phyloP scores from a whole-genome alignment of 2,797 vertebrate species.

The Rhabdomys pumilio region DNA sequence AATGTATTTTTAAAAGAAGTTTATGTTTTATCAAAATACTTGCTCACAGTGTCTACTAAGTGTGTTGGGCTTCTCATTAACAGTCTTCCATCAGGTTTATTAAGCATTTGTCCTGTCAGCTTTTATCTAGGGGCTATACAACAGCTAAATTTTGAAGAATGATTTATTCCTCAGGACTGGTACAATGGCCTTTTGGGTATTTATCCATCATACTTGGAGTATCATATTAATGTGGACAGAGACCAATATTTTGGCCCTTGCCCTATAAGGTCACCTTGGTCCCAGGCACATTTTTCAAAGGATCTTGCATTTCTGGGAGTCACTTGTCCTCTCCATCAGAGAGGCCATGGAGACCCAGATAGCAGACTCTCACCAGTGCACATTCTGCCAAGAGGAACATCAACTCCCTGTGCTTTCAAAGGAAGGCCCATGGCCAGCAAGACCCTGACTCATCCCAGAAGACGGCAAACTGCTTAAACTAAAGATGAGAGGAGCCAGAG shows the following conservation, averaged over 20 bases:
- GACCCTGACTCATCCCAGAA: not conserved
- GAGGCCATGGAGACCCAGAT: not conserved
- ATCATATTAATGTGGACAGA: not conserved
- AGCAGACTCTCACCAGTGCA: not conserved
- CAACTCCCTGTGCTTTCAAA: not conserved
- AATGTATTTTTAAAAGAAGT: not conserved
- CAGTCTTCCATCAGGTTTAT: not conserved
- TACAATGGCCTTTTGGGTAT: not conserved
- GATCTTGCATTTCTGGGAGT: not conserved
- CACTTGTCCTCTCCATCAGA: not conserved
- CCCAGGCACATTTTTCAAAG: not conserved
- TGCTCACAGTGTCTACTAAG: not conserved
- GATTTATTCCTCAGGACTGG: not conserved
- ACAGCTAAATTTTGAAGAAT: not conserved
- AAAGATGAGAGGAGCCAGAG: not conserved
- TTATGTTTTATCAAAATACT: conserved; percentile 4
- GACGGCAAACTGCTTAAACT: not conserved
- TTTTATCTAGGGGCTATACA: not conserved
- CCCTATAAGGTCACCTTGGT: not conserved
- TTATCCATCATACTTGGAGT: not conserved
- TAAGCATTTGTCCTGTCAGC: not conserved
- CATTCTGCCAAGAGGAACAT: not conserved
- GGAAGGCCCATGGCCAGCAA: not conserved
- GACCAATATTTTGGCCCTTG: not conserved
- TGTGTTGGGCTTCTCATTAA: not conserved